Evolutionary conservation across 2,113 vertebrate species (phyloP).

Genomic region (Toxostoma redivivum): DNA sequence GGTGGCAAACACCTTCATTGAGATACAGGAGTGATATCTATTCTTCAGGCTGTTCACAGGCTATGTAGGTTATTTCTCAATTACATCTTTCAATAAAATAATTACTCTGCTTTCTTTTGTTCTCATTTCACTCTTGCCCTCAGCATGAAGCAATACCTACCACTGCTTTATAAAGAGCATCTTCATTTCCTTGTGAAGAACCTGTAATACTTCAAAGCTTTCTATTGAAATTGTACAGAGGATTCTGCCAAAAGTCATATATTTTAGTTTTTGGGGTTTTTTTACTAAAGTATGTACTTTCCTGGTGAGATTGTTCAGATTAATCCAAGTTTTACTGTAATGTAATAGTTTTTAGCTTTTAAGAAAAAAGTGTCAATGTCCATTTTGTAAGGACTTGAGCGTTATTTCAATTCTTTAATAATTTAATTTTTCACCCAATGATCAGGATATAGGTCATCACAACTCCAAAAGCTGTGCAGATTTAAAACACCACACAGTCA

Average conservation of each 20-base stretch:
- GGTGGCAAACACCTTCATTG: background rate
- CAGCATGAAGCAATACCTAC: background rate
- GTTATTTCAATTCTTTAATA: background rate
- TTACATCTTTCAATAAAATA: background rate
- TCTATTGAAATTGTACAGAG: background rate
- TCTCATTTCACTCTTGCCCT: background rate
- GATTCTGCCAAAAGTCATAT: background rate
- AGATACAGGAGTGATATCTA: background rate
- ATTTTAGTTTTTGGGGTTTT: background rate
- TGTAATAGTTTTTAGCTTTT: background rate
- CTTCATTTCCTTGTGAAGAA: background rate
- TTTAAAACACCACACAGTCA: background rate
- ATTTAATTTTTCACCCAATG: background rate
- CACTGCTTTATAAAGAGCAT: background rate
- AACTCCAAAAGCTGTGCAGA: background rate
- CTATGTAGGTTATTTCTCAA: background rate
- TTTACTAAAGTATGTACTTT: background rate
- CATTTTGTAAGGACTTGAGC: background rate
- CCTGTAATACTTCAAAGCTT: background rate
- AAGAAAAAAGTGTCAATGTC: background rate
- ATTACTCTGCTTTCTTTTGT: background rate
- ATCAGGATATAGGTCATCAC: background rate
- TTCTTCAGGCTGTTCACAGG: background rate
- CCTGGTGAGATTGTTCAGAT: background rate
- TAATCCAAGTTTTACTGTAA: background rate